Evolutionary conservation across 2,113 vertebrate genomes (phyloP), one percentile per base, ranked within the genome.

Genomic region (Calyptomena viridis): DNA sequence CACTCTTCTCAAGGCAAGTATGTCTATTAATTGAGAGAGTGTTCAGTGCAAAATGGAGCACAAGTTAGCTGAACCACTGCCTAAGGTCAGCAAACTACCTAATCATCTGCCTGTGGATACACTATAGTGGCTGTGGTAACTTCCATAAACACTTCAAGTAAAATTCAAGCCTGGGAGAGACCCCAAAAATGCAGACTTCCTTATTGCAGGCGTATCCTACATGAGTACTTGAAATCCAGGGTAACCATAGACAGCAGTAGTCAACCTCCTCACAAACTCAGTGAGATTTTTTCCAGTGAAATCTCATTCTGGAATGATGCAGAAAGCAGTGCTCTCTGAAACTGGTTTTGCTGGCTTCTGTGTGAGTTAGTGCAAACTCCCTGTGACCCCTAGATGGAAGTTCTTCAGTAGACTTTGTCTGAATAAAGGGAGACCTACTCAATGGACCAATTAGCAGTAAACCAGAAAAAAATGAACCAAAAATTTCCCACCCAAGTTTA

Each of bases 261-360:
- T 59, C 52, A 72, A 24, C 25, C 13, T 33, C 25, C 20, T 13
- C 19, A 47, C 6, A 66, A 59, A 60, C 7, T 20, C 1, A 2
- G 4, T 44, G 12, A 53, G 14, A 28, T 47, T 77, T 77, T 77
- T 60, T 60, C 30, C 39, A 33, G 21, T 5, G n/a, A 53, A 88
- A 67, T 35, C 7, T 66, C 30, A 4, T n/a, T 77, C 22, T 47
- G 46, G n/a, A 78, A 33, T 14, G 6, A 8, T 39, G 42, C n/a
- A 47, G 28, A 40, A 73, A 33, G 16, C 37, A 52, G 24, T 12
- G 37, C 18, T 12, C 15, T 63, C 39, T 64, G 15, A 52, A 42
- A n/a, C 8, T 7, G 13, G 2, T n/a, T 74, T 49, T 56, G 33
- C 27, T 73, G 23, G 0, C 8, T 39, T 78, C 13, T 3, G 3